These are phyloP conservation scores for Tupaia tana DNA, from an alignment of 2,113 vertebrate genomes.

Conservation along the genomic window DNA sequence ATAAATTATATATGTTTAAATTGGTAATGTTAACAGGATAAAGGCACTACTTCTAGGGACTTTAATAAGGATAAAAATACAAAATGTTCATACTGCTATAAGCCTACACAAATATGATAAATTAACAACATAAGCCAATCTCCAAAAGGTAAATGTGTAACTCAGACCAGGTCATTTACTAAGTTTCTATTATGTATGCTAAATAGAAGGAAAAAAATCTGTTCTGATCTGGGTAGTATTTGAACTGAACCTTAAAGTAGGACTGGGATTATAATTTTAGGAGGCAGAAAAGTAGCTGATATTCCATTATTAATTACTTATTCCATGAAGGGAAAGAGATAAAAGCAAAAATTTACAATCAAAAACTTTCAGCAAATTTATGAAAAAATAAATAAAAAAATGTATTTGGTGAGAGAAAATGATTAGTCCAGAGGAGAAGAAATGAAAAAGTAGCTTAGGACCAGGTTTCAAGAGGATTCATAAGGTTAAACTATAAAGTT, in stretches of 20 bases:
- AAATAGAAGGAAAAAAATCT: not conserved
- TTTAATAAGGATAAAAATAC: not conserved
- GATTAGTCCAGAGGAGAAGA: not conserved
- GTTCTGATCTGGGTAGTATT: not conserved
- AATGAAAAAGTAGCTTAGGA: conserved; percentile 25
- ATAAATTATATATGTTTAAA: not conserved
- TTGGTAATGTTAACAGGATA: conserved; percentile 1
- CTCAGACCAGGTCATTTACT: not conserved
- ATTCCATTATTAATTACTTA: conserved; percentile 39
- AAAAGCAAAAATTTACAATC: not conserved
- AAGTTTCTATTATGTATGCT: not conserved
- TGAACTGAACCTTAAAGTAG: not conserved
- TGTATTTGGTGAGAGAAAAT: not conserved
- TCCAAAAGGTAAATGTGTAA: conserved; percentile 24
- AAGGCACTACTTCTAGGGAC: not conserved
- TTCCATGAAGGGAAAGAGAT: not conserved
- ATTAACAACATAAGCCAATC: conserved; percentile 6
- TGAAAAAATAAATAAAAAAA: conserved; percentile 41
- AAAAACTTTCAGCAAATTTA: conserved; percentile 37
- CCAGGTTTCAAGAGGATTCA: not conserved
- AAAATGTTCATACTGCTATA: not conserved
- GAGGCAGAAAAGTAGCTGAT: not conserved
- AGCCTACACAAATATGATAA: conserved; percentile 11
- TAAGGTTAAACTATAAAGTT: not conserved
- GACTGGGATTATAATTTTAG: not conserved